Evolutionary conservation across 2,113 vertebrate genomes (phyloP).

Genomic region (Chaetodon auriga): DNA sequence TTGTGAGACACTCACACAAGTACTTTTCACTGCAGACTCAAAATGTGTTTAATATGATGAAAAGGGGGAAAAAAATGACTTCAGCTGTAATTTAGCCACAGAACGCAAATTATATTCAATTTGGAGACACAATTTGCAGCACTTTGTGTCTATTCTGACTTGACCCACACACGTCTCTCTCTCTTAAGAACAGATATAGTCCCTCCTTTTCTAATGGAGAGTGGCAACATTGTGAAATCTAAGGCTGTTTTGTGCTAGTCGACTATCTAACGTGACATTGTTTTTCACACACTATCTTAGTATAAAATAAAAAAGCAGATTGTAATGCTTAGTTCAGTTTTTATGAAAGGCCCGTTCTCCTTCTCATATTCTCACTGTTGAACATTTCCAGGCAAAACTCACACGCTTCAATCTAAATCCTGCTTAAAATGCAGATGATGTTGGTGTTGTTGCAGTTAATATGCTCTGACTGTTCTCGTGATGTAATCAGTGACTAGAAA

Average conservation of each 20-base stretch:
- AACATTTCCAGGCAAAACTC: not conserved
- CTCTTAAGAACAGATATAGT: not conserved
- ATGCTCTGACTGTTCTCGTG: not conserved
- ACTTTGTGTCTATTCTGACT: not conserved
- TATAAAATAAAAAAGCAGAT: conserved; percentile 8
- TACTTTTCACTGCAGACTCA: not conserved
- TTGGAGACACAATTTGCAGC: not conserved
- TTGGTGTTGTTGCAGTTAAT: no score
- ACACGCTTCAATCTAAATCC: not conserved
- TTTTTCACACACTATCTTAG: not conserved
- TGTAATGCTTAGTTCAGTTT: not conserved
- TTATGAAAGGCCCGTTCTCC: not conserved
- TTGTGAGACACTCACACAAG: not conserved
- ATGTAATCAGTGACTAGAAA: not conserved
- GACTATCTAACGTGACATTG: not conserved
- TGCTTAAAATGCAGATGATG: not conserved
- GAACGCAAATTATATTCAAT: not conserved
- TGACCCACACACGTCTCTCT: not conserved
- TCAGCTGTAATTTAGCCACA: conserved; percentile 22
- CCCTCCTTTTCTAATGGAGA: not conserved
- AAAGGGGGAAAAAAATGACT: conserved; percentile 9
- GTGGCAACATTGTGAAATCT: not conserved
- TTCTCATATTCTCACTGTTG: not conserved
- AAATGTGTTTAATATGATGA: not conserved
- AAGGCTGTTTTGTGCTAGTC: not conserved